Base-by-base conservation (phyloP, 1,140 invertebrate genomes). In the Heliothis virescens region DNA sequence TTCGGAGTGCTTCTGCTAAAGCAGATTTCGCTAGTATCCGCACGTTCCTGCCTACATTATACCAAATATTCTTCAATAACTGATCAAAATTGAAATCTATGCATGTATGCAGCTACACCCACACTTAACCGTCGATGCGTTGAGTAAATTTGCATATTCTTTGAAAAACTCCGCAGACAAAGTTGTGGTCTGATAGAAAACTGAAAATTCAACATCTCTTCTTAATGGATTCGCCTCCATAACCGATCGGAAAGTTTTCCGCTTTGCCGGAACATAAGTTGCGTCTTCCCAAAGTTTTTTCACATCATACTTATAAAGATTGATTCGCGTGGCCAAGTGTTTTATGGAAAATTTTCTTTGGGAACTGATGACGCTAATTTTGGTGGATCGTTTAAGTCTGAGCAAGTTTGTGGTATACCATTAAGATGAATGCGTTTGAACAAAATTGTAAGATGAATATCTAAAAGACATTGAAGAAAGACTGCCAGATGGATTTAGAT, bases 181-280 rank as follows among this genome's bases (percentile, higher is more conserved):
- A 69, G 18, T 69, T 69, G 47, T 69, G 50, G 52, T 72, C 69
- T 74, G 48, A 76, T 76, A 76, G 74, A 65, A 76, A 76, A 76
- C 74, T 76, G 60, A 76, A 76, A 63, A 76, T 65, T 76, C 74
- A 76, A 65, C 59, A 50, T 53, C 65, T 76, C 74, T 34, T 76
- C 59, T 63, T 76, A 76, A 76, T 76, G 60, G 74, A 53, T 63
- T n/a, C 60, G 13, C 74, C 59, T 73, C 52, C 47, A 76, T 76
- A 65, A 65, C 60, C 60, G 74, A 65, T 76, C 53, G 18, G 41
- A 69, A 74, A 76, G 60, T 76, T 76, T 76, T 76, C 59, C 74
- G 59, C 74, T 76, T 76, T 53, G 74, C 74, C n/a, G 3, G 26
- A 53, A 53, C 60, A 65, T 63, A 76, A 76, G 60, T 63, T 75